Evolutionary conservation across 92 coral and sea anemone species (phyloP).

Genomic region (Siderastrea radians): DNA sequence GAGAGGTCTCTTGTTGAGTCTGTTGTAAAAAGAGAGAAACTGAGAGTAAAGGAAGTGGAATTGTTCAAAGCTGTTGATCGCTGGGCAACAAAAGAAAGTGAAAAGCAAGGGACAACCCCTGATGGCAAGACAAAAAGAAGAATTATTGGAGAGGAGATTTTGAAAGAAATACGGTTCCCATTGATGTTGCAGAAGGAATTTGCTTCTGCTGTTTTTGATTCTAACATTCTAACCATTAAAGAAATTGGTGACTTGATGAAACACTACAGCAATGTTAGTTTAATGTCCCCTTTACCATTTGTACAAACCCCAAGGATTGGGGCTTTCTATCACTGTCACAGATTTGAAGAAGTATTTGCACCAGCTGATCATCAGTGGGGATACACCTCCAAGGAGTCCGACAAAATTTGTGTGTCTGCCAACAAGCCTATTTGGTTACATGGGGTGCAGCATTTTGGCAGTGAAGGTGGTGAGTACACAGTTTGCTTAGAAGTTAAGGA

Average conservation of each 20-base stretch:
- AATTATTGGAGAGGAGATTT: slow-evolving; percentile 19
- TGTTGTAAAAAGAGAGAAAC: no score
- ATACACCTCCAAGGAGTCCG: no score
- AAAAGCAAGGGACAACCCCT: background rate
- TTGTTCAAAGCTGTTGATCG: no score
- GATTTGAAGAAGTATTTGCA: background rate
- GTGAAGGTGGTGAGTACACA: background rate
- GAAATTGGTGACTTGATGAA: slow-evolving; percentile 4
- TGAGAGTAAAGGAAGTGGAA: no score
- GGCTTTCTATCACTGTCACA: background rate
- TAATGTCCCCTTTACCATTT: background rate
- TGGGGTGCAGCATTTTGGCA: slow-evolving; percentile 20
- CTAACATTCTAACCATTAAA: background rate
- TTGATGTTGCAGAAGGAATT: background rate
- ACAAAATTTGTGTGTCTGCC: no score
- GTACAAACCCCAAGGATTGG: background rate
- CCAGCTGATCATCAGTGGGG: no score
- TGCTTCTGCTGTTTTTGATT: slow-evolving; percentile 8
- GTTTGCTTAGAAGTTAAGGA: slow-evolving; percentile 14
- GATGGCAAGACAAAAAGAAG: slow-evolving; percentile 16
- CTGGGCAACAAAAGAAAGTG: no score
- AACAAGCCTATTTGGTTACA: no score
- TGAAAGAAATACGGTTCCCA: slow-evolving; percentile 20
- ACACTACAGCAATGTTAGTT: background rate
- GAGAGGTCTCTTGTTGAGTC: no score